Evolutionary conservation across 2,113 vertebrate species (phyloP).

Genomic region (Brienomyrus longianalis): DNA sequence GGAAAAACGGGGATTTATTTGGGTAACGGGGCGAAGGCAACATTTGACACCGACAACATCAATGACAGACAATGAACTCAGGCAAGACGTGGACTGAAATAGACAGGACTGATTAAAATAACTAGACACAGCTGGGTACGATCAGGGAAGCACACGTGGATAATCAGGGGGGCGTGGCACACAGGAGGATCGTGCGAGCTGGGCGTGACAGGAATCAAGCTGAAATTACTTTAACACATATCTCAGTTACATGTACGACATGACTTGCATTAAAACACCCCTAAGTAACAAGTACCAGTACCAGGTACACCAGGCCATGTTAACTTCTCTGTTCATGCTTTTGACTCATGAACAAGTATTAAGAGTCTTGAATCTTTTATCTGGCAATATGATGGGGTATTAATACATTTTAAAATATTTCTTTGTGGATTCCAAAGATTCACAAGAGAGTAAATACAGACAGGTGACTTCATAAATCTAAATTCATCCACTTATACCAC

Average conservation of each 20-base stretch:
- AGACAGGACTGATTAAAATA: too few species aligned
- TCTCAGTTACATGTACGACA: neutral
- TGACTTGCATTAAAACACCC: neutral
- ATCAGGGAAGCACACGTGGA: too few species aligned
- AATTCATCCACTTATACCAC: neutral
- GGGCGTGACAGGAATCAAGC: neutral
- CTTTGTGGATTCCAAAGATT: neutral
- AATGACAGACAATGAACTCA: too few species aligned
- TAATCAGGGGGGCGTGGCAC: too few species aligned
- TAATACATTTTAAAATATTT: neutral
- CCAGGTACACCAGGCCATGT: neutral
- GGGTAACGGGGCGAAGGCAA: too few species aligned
- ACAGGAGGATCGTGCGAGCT: too few species aligned
- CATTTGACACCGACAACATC: too few species aligned
- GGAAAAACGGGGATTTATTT: too few species aligned
- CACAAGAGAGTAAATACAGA: neutral
- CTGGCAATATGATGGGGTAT: neutral
- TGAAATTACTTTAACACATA: neutral
- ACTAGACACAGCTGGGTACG: too few species aligned
- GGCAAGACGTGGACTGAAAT: too few species aligned
- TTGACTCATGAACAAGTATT: neutral
- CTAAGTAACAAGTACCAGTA: neutral
- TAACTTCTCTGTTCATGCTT: neutral
- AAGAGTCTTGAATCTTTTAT: neutral
- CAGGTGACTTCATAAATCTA: neutral